Percentiles rank a stretch among this genome's conserved stretches.
phyloP scores from a whole-genome alignment of 2,797 vertebrate genomes.

The Trichosurus vulpecula region DNA sequence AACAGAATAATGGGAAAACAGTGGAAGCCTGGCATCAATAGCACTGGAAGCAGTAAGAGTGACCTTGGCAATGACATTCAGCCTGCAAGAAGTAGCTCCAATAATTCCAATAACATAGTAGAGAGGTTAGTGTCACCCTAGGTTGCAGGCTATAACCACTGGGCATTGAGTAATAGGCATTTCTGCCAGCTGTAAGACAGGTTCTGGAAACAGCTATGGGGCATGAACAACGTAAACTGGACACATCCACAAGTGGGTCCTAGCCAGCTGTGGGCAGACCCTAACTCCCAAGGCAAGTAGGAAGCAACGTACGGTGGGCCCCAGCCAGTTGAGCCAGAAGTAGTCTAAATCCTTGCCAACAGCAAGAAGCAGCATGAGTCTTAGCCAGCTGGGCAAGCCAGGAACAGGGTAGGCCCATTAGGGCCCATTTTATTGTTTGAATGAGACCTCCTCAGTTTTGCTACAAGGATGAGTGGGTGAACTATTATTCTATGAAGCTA shows the following conservation, averaged over 20 bases:
- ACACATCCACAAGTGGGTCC: not conserved
- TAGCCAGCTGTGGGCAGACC: not conserved
- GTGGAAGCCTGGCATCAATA: not conserved
- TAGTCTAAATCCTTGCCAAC: not conserved
- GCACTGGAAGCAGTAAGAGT: not conserved
- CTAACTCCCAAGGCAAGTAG: not conserved
- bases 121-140: not conserved
- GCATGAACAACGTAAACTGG: not conserved
- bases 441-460: not conserved
- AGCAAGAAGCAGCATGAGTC: not conserved
- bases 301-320: not conserved
- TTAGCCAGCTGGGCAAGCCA: not conserved
- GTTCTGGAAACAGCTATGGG: not conserved
- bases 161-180: not conserved
- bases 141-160: not conserved
- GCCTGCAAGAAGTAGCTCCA: not conserved
- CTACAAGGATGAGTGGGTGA: not conserved
- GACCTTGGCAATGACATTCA: not conserved
- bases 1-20: not conserved
- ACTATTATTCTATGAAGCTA: not conserved
- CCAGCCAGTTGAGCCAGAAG: constrained; percentile 43
- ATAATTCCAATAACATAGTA: not conserved
- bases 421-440: not conserved
- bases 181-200: not conserved
- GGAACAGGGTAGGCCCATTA: not conserved